Base-by-base conservation (phyloP, 2,888 invertebrate genomes). In the Nemotelus nigrinus region DNA sequence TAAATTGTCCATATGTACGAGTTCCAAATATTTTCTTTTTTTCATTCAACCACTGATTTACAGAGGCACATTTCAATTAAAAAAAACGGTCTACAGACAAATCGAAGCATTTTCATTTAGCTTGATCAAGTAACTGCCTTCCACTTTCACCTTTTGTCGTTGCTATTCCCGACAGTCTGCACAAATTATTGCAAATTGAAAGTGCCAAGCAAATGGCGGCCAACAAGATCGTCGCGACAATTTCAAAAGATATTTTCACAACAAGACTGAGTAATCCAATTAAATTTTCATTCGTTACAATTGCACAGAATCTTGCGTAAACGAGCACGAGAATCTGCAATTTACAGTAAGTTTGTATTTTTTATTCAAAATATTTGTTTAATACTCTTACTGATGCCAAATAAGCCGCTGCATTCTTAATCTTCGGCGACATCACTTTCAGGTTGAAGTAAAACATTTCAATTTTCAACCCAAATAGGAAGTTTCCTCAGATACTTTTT, bases 191-290 rank as follows among this genome's bases (percentile, higher is more conserved):
- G 48, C 67, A 67, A 3, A 67, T 67, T 2, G 45, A 45, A 45
- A 67, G 67, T 2, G 67, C 45, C 3, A 67, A 6, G n/a, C 67
- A 67, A 45, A 47, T 3, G 41, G 67, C 67, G 6, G 67, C 67
- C 45, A 67, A 43, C 25, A 67, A 47, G 3, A 47, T 47, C 47
- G 67, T 67, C n/a, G 48, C 48, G 1, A 25, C n/a, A 67, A 67
- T 47, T 6, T 67, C 67, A 25, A 47, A 67, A 3, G 3, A 5
- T 6, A 67, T 43, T 47, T 48, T 47, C 25, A 39, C 45, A 10
- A 47, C 47, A 67, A 43, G 67, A 67, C 47, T 45, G n/a, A 67
- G 0, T 43, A 25, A 45, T 2, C 47, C 47, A 45, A 67, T 6
- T 10, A 67, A 45, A 47, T 67, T 4, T 48, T 67, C 25, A 47